Evolutionary conservation across 2,888 invertebrate genomes (phyloP), one percentile per base, ranked within the genome.

Genomic region (Hololepta plana): DNA sequence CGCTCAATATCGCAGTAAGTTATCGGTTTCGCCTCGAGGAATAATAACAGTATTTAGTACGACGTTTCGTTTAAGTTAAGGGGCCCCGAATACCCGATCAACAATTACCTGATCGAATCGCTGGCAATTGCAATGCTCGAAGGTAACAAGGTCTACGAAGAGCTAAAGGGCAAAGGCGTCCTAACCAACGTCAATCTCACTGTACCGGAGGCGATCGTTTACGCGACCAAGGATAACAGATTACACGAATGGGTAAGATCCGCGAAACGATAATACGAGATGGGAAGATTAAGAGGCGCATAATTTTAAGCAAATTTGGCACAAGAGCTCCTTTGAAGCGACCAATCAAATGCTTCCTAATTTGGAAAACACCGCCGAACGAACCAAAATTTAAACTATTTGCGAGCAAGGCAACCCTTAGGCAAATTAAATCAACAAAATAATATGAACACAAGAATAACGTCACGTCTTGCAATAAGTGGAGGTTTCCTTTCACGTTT

Each of bases 81-180:
- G 24, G 35, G 31, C 7, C 38, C 38, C 12, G 32, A 35, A 5
- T 31, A 35, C 20, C 26, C 29, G 4, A 17, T 35, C 11, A 34
- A 35, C 21, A 13, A 17, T 22, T 32, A 32, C 12, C 25, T 67
- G 19, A 52, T 61, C 34, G 47, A 55, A 24, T 45, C 62, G 8
- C 55, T 67, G 30, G 67, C 61, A 2, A 48, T 55, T 35, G 60
- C 64, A 17, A 67, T 69, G 40, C 46, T 63, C 35, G 59, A 63
- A 40, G 69, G 68, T n/a, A 69, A 70, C 38, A 46, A 46, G 22
- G 61, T 59, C 12, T 64, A 69, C 38, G 56, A 48, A 42, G 55
- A 45, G 41, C 52, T 54, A 27, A 62, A 48, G 42, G 36, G 41
- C 34, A 53, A 47, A 40, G 57, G 45, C 35, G 46, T 35, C 33